These are phyloP conservation scores for Halictus quadricinctus DNA, from an alignment of 2,888 invertebrate genomes.

Conservation along the genomic window DNA sequence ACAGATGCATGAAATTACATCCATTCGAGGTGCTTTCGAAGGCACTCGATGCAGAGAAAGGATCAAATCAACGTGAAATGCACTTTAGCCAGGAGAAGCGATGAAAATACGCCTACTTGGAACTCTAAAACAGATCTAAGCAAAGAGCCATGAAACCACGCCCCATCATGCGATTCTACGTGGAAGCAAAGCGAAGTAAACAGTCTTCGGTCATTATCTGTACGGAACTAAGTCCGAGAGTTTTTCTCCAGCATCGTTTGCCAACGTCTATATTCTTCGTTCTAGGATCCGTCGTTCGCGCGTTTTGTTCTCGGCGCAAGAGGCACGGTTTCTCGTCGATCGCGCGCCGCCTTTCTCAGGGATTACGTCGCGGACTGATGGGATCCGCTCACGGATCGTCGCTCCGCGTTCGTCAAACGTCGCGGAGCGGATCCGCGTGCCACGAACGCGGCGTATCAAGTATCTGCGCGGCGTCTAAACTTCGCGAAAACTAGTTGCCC, in stretches of 20 bases:
- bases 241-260: background rate
- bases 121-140: background rate
- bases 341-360: background rate
- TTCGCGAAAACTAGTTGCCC: background rate
- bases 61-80: background rate
- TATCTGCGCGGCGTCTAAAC: background rate
- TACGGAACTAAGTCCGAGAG: background rate
- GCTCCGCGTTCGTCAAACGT: slow-evolving; percentile 4
- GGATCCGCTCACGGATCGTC: slow-evolving; percentile 16
- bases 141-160: background rate
- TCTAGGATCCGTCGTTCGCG: background rate
- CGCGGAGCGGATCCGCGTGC: background rate
- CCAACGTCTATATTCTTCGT: background rate
- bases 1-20: no score
- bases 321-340: background rate
- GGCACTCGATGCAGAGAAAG: background rate
- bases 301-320: background rate
- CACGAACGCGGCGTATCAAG: background rate
- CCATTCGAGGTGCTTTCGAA: no score
- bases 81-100: background rate
- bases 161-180: background rate
- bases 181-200: background rate
- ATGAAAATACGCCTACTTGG: background rate
- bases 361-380: slow-evolving; percentile 8
- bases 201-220: background rate